phyloP scores from a whole-genome alignment of 2,888 invertebrate genomes.

The Drosophila subsilvestris region DNA sequence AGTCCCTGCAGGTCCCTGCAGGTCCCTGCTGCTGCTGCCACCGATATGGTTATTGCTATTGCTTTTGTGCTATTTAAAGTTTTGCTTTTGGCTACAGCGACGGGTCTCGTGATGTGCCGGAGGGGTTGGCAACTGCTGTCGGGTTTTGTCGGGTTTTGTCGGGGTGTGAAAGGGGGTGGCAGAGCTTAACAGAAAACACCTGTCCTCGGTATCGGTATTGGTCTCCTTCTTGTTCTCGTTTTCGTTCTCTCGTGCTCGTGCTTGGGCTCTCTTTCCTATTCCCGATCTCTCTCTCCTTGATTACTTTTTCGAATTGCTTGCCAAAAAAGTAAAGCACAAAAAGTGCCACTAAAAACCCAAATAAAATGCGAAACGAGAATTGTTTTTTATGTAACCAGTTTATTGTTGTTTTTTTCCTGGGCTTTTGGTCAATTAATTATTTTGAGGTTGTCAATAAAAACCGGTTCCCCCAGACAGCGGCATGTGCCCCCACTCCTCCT shows the following conservation, averaged over 20 bases:
- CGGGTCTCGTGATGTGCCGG: conserved; percentile 37
- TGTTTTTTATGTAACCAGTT: conserved; percentile 71
- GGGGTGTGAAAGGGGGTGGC: conserved; percentile 19
- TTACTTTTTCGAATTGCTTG: conserved; percentile 33
- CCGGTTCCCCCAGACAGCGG: conserved; percentile 27
- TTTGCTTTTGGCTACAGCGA: conserved; percentile 25
- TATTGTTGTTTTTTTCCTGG: conserved; percentile 18
- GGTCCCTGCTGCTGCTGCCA: background rate
- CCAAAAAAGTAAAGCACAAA: conserved; percentile 14
- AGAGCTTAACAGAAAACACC: conserved; percentile 42
- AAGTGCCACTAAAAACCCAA: background rate
- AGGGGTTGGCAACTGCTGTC: background rate
- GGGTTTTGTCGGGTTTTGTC: background rate
- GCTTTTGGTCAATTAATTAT: conserved; percentile 41
- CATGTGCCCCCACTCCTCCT: background rate
- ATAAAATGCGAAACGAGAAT: conserved; percentile 20
- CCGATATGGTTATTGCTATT: background rate
- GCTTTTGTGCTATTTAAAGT: conserved; percentile 34
- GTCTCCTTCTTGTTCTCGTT: background rate
- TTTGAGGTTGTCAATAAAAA: conserved; percentile 21
- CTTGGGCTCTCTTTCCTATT: background rate
- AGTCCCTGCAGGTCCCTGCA: background rate
- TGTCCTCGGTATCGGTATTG: conserved; percentile 26
- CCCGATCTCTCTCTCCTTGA: background rate
- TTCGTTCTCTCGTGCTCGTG: background rate